phyloP scores from a whole-genome alignment of 53 echinoderm and acorn worm genomes.

The Echinometra lucunter region DNA sequence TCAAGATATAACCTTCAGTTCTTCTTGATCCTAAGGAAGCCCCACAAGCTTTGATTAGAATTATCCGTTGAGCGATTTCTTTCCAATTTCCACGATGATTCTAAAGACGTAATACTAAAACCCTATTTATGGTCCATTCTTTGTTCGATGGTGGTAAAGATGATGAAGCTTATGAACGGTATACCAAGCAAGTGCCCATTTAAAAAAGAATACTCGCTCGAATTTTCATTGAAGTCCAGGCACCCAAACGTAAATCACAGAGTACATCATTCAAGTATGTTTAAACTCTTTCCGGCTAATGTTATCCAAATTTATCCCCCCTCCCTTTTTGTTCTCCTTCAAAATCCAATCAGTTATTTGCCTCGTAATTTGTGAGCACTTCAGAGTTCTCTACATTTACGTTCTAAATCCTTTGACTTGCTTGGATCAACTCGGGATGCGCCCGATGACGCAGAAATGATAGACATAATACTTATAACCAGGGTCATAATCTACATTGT shows the following conservation, averaged over 20 bases:
- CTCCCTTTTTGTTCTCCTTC: background rate
- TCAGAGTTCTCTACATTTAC: background rate
- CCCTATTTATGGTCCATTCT: constrained; percentile 13
- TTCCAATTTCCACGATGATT: constrained; percentile 44
- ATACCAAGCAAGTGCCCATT: background rate
- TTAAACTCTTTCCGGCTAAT: background rate
- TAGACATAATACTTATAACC: background rate
- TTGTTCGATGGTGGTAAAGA: background rate
- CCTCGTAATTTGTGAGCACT: background rate
- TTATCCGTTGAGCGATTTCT: constrained; percentile 43
- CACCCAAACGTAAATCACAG: background rate
- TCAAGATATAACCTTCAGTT: constrained; percentile 13
- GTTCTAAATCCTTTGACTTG: background rate
- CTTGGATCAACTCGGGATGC: background rate
- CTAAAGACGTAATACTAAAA: background rate
- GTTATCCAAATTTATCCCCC: background rate
- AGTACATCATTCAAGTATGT: background rate
- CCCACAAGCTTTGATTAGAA: constrained; percentile 34
- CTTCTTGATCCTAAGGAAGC: constrained; percentile 5
- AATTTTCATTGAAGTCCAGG: background rate
- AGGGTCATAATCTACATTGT: background rate
- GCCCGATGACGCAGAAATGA: constrained; percentile 20
- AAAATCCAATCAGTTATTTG: constrained; percentile 34
- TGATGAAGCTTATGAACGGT: background rate
- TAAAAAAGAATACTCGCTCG: background rate